Conservation (phyloP, 2,113 vertebrate species). For the Girardinichthys multiradiatus region DNA sequence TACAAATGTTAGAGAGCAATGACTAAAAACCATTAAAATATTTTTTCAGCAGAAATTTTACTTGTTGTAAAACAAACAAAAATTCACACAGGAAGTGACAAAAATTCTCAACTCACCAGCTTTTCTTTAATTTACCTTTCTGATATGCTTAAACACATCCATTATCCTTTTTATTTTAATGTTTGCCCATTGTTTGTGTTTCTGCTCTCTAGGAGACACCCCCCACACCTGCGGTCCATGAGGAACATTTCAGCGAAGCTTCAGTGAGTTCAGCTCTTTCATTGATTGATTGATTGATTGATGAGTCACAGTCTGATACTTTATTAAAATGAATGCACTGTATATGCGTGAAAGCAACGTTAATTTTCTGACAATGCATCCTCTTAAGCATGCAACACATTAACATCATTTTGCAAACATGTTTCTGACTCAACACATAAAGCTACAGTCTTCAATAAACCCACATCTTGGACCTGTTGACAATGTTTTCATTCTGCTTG, state of each 20-base stretch:
- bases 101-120: background rate
- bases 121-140: conserved; percentile 3
- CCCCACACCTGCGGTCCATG: conserved; percentile 80
- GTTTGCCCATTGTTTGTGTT: conserved; percentile 53
- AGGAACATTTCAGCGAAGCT: conserved; percentile 77
- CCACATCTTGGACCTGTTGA: no score
- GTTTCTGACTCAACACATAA: background rate
- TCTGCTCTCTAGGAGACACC: conserved; percentile 76
- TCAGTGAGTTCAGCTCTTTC: conserved; percentile 71
- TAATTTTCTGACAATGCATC: no score
- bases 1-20: conserved; percentile 15
- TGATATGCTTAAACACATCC: background rate
- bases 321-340: background rate
- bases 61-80: background rate
- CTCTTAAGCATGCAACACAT: no score
- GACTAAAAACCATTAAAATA: background rate
- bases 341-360: background rate
- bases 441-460: no score
- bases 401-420: background rate
- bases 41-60: background rate
- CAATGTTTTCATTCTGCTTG: background rate
- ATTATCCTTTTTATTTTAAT: conserved; percentile 33
- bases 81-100: background rate
- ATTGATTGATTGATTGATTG: background rate
- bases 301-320: background rate